Conservation (phyloP, 2,797 vertebrate genomes). For the Lacerta agilis region DNA sequence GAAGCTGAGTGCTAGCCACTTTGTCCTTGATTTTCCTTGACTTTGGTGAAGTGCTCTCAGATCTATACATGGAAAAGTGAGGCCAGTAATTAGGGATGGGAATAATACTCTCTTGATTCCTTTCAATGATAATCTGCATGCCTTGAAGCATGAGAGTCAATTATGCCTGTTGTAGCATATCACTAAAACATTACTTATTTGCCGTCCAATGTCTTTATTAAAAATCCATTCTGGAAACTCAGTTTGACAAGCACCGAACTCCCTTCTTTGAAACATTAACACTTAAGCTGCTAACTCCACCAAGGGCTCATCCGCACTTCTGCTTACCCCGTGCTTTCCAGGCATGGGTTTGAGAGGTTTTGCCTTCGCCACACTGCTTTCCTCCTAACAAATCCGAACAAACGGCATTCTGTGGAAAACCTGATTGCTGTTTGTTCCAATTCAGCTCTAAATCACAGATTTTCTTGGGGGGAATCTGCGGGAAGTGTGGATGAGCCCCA, state of each 20-base stretch:
- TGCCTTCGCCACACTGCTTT: too few species aligned
- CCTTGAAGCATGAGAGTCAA: conserved; percentile 9
- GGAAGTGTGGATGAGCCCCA: too few species aligned
- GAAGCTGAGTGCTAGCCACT: not conserved
- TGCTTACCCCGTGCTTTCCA: too few species aligned
- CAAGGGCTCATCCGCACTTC: too few species aligned
- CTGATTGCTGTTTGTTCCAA: too few species aligned
- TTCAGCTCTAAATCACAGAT: too few species aligned
- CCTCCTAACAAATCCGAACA: too few species aligned
- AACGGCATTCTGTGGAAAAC: too few species aligned
- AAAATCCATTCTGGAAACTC: conserved; percentile 10
- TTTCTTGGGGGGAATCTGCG: too few species aligned
- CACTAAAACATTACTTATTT: not conserved
- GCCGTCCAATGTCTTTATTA: conserved; percentile 2
- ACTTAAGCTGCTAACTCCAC: not conserved
- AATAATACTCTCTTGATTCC: conserved; percentile 14
- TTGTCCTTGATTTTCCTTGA: conserved; percentile 4
- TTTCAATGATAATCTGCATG: conserved; percentile 4
- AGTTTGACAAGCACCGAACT: not conserved
- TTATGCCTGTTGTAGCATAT: conserved; percentile 12
- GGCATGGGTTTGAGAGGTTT: too few species aligned
- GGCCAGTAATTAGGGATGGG: conserved; percentile 3
- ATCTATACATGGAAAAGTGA: conserved; percentile 20
- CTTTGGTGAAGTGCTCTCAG: conserved; percentile 8
- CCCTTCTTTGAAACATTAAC: not conserved